phyloP scores from a whole-genome alignment of 2,113 vertebrate genomes.

The Micromys minutus region DNA sequence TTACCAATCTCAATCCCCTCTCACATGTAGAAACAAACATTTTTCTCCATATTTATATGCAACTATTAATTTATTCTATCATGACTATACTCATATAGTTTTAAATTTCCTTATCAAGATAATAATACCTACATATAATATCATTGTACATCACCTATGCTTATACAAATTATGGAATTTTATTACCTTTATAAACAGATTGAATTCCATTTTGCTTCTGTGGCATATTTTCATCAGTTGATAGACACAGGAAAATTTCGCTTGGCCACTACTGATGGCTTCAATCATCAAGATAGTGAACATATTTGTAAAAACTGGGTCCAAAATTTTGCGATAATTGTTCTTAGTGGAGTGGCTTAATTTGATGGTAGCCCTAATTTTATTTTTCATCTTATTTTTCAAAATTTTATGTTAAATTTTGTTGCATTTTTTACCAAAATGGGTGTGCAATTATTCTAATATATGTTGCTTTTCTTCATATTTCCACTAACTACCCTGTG shows the following conservation, averaged over 20 bases:
- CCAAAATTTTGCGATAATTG: not conserved
- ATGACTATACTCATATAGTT: not conserved
- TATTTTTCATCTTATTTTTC: not conserved
- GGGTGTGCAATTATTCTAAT: not conserved
- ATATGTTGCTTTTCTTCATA: not conserved
- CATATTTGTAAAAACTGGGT: not conserved
- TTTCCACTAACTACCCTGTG: not conserved
- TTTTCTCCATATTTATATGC: too few relatives aligned
- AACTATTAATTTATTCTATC: not conserved
- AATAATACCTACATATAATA: not conserved
- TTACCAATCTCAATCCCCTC: not conserved
- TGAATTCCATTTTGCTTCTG: not conserved
- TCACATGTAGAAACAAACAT: not conserved
- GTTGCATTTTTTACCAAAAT: not conserved
- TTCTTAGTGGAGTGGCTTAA: too few relatives aligned
- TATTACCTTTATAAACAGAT: not conserved
- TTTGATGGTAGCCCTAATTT: not conserved
- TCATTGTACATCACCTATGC: not conserved
- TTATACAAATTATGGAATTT: not conserved
- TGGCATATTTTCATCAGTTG: not conserved
- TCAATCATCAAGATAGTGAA: fast-evolving
- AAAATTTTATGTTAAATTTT: not conserved
- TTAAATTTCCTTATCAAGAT: not conserved
- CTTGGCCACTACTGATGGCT: not conserved
- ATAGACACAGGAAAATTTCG: not conserved